These are phyloP conservation scores for Otolemur crassicaudatus DNA, from an alignment of 2,797 vertebrate genomes.

Conservation along the genomic window DNA sequence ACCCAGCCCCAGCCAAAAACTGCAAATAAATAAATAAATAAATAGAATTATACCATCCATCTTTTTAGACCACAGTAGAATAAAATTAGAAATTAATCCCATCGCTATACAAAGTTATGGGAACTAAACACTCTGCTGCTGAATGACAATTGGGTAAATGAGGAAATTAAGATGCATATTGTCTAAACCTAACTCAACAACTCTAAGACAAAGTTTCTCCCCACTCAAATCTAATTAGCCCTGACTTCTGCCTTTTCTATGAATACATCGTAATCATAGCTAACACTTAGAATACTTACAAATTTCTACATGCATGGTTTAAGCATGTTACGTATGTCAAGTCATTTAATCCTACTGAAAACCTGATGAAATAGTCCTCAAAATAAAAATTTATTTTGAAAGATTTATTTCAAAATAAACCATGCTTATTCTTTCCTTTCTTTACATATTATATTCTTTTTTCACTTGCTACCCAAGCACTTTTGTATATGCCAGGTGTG, in stretches of 20 bases:
- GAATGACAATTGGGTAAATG: too few species aligned
- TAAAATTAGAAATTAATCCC: too few species aligned
- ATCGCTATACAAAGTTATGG: too few species aligned
- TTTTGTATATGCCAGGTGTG: background rate
- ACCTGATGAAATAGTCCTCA: background rate
- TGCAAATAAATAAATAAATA: too few species aligned
- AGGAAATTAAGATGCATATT: background rate
- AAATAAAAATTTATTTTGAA: too few species aligned
- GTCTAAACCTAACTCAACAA: background rate
- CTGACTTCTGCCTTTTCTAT: background rate
- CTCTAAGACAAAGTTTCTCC: background rate
- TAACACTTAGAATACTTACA: background rate
- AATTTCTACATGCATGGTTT: background rate
- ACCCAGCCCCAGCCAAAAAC: too few species aligned
- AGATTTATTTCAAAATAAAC: slow-evolving; percentile 22
- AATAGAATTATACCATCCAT: too few species aligned
- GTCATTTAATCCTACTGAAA: background rate
- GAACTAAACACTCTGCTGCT: too few species aligned
- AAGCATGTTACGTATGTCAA: background rate
- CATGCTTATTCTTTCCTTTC: background rate
- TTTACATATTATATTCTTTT: background rate
- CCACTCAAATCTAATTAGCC: background rate
- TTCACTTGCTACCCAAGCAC: background rate
- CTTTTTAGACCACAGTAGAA: too few species aligned
- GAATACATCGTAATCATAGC: background rate